phyloP scores from a whole-genome alignment of 2,888 invertebrate species.

The Parascotia fuliginaria region DNA sequence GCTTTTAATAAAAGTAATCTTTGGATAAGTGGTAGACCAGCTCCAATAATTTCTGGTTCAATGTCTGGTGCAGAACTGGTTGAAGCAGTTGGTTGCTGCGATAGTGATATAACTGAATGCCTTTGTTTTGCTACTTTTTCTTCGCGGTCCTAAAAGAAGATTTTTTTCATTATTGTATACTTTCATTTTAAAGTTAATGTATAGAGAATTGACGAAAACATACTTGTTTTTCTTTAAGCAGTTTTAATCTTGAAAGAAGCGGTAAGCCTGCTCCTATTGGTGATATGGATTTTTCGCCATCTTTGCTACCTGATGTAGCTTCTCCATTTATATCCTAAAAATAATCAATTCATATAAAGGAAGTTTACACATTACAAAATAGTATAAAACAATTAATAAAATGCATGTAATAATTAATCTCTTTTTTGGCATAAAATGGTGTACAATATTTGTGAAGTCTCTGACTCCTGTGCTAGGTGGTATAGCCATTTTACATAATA shows the following conservation, averaged over 20 bases:
- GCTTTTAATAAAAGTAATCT: conserved; percentile 91
- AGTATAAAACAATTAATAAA: no score
- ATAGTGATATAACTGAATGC: conserved; percentile 69
- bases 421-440: no score
- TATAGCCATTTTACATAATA: no score
- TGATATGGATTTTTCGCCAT: conserved; percentile 87
- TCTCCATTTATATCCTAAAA: conserved; percentile 77
- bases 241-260: conserved; percentile 90
- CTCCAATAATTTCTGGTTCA: conserved; percentile 88
- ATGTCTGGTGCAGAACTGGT: conserved; percentile 85
- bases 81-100: conserved; percentile 86
- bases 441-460: no score
- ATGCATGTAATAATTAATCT: no score
- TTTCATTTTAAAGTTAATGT: not conserved
- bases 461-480: no score
- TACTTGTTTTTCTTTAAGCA: conserved; percentile 94
- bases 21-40: conserved; percentile 90
- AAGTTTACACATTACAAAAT: no score
- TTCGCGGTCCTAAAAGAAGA: conserved; percentile 73
- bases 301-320: conserved; percentile 76
- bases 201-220: not conserved
- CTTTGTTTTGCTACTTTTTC: conserved; percentile 81
- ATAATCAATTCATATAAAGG: no score
- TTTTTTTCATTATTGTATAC: not conserved
- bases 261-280: conserved; percentile 95